A percentile compares a stretch with the other conserved stretches of the same genome.
These are phyloP conservation scores for Ctenodactylus gundi DNA, from an alignment of 2,113 vertebrate species.

Conservation along the genomic window DNA sequence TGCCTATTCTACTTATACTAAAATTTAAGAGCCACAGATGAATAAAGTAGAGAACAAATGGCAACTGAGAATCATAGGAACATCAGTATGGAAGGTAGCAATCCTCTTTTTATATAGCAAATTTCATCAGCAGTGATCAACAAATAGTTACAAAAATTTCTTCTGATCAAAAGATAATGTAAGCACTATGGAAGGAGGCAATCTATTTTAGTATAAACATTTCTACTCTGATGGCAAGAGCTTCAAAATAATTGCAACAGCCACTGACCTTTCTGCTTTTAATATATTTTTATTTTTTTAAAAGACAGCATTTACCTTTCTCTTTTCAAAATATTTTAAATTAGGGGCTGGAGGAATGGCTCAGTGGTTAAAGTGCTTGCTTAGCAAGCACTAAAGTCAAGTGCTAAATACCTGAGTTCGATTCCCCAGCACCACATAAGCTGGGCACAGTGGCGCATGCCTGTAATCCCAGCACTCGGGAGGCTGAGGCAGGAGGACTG, in stretches of 20 bases:
- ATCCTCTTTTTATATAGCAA: not conserved
- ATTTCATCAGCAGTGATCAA: not conserved
- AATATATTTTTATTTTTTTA: not conserved
- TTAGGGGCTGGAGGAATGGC: too few species aligned
- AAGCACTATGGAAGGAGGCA: not conserved
- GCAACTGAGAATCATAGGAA: not conserved
- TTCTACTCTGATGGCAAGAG: not conserved
- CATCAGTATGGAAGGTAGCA: not conserved
- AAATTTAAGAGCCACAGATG: not conserved
- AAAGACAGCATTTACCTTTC: not conserved
- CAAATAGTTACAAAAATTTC: constrained; percentile 18
- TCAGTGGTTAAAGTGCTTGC: too few species aligned
- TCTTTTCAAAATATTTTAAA: too few species aligned
- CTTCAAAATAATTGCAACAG: not conserved
- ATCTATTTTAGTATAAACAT: constrained; percentile 7
- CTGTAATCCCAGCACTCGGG: too few species aligned
- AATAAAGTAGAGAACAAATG: not conserved
- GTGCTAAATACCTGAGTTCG: too few species aligned
- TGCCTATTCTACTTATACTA: not conserved
- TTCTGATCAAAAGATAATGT: constrained; percentile 16
- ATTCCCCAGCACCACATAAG: too few species aligned
- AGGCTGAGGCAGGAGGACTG: too few species aligned
- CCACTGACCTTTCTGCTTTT: not conserved
- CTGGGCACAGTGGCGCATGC: too few species aligned
- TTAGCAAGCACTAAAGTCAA: too few species aligned